Conservation (phyloP, 2,797 vertebrate genomes). For the Macroramphosus scolopax region DNA sequence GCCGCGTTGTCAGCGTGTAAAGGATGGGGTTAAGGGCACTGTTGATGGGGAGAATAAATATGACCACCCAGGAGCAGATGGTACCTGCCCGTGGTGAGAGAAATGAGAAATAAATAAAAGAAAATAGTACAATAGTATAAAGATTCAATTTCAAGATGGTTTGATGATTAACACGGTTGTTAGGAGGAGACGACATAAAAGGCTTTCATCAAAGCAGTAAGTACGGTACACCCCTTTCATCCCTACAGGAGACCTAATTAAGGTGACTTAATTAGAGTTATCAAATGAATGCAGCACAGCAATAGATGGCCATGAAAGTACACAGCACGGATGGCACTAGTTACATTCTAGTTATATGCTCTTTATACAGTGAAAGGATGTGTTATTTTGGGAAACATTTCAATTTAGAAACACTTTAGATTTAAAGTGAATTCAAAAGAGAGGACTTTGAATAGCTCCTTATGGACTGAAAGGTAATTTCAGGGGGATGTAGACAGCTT, state of each 20-base stretch:
- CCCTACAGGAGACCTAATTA: conserved; percentile 12
- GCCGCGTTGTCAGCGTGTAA: conserved; percentile 94
- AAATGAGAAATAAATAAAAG: background rate
- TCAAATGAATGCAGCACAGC: too few relatives aligned
- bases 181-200: background rate
- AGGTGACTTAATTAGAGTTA: too few relatives aligned
- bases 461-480: too few relatives aligned
- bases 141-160: background rate
- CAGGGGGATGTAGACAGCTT: too few relatives aligned
- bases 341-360: too few relatives aligned
- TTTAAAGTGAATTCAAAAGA: too few relatives aligned
- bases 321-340: too few relatives aligned
- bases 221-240: conserved; percentile 2
- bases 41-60: conserved; percentile 97
- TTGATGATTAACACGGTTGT: background rate
- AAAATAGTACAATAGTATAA: background rate
- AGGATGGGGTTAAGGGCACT: conserved; percentile 96
- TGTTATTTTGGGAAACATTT: too few relatives aligned
- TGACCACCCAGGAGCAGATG: conserved; percentile 97
- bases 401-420: too few relatives aligned
- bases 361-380: too few relatives aligned
- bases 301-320: too few relatives aligned
- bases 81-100: conserved; percentile 76
- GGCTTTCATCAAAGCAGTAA: background rate
- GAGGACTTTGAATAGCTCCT: too few relatives aligned